Evolutionary conservation across 2,113 vertebrate species (phyloP).

Genomic region (Chinchilla lanigera): DNA sequence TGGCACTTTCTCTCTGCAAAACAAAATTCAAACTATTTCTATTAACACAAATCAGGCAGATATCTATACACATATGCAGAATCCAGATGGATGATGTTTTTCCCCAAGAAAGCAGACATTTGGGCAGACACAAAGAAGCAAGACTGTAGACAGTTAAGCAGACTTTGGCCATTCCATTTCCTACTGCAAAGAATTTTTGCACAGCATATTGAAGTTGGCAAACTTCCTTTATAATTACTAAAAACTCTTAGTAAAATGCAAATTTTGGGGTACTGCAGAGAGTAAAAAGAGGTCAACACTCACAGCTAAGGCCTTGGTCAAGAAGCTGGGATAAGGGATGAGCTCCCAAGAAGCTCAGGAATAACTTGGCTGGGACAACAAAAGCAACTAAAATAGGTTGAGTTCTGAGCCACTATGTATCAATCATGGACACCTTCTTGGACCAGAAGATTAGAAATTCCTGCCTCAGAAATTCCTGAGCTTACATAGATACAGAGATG

Average conservation of each 20-base stretch:
- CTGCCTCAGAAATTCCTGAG: not conserved
- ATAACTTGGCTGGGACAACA: not conserved
- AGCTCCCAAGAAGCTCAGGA: not conserved
- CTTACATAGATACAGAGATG: rapidly evolving
- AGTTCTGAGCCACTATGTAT: not conserved
- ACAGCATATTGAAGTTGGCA: not conserved
- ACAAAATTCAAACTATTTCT: not conserved
- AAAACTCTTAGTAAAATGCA: not conserved
- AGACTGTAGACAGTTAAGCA: not conserved
- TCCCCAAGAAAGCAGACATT: not conserved
- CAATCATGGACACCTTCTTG: not conserved
- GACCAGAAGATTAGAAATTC: not conserved
- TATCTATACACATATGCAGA: not conserved
- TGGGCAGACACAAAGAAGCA: not conserved
- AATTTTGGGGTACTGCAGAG: not conserved
- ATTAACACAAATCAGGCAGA: not conserved
- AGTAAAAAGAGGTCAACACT: too few species aligned
- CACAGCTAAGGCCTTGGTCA: too few species aligned
- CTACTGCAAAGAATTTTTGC: too few species aligned
- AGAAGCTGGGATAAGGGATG: not conserved
- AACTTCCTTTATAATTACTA: not conserved
- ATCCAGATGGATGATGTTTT: not conserved
- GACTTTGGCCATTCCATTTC: not conserved
- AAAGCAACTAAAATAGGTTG: not conserved
- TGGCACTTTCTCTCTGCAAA: not conserved